These are phyloP conservation scores for Oreochromis niloticus DNA, from an alignment of 2,113 vertebrate genomes.

Conservation along the genomic window DNA sequence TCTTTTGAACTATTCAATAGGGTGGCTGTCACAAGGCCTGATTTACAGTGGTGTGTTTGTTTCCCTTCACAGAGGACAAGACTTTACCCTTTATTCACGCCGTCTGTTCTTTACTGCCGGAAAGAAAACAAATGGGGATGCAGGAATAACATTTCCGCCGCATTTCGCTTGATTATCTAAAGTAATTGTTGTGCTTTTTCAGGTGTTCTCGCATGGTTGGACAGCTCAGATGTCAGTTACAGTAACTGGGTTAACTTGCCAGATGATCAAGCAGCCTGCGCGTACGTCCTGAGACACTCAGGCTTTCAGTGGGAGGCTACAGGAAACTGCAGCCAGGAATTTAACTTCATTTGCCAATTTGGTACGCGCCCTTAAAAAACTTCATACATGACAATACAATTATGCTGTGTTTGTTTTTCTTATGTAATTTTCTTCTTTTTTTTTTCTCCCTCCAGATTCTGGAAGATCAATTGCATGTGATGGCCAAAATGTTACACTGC, in stretches of 20 bases:
- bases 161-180: not conserved
- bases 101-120: not conserved
- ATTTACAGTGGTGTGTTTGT: slow-evolving; percentile 42
- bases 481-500: slow-evolving; percentile 77
- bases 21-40: slow-evolving; percentile 6
- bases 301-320: slow-evolving; percentile 79
- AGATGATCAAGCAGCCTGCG: slow-evolving; percentile 63
- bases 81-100: not conserved
- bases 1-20: slow-evolving; percentile 15
- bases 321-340: slow-evolving; percentile 80
- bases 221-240: slow-evolving; percentile 82
- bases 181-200: not conserved
- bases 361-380: slow-evolving; percentile 65
- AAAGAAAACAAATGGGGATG: not conserved
- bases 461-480: slow-evolving; percentile 80
- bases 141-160: not conserved
- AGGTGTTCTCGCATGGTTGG: slow-evolving; percentile 83
- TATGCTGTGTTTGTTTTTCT: not conserved
- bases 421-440: not conserved
- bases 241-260: slow-evolving; percentile 75
- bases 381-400: not conserved
- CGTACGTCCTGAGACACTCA: slow-evolving; percentile 74
- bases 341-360: slow-evolving; percentile 87
- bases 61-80: not conserved
- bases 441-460: slow-evolving; percentile 64